Conservation (phyloP, 1,140 invertebrate genomes). For the Hypothenemus hampei region DNA sequence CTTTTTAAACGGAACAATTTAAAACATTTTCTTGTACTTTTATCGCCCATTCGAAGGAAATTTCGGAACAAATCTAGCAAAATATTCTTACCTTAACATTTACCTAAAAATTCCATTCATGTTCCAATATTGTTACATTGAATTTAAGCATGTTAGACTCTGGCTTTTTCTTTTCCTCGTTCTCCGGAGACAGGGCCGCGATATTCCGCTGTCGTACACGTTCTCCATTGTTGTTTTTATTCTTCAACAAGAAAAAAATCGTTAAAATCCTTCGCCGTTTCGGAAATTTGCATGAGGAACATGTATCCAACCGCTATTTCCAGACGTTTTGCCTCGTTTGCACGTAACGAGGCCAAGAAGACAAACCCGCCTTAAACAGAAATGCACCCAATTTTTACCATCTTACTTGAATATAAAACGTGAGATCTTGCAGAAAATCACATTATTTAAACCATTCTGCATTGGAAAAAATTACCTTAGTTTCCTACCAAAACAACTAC, state of each 20-base stretch:
- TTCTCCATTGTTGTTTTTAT: conserved; percentile 17
- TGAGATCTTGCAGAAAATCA: conserved; percentile 6
- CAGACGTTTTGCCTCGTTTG: conserved; percentile 12
- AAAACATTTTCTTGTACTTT: too few relatives aligned
- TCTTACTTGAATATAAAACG: conserved; percentile 19
- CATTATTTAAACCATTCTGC: too few relatives aligned
- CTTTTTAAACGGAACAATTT: too few relatives aligned
- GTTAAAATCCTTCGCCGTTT: conserved; percentile 13
- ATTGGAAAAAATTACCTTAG: too few relatives aligned
- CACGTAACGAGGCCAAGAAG: conserved; percentile 15
- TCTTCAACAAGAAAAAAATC: conserved; percentile 21
- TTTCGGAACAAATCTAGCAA: too few relatives aligned
- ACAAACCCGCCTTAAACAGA: conserved; percentile 5
- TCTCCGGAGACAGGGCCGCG: neutral
- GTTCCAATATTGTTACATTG: conserved; percentile 9
- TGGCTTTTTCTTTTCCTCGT: too few relatives aligned
- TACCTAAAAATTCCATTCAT: conserved; percentile 1
- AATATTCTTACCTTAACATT: too few relatives aligned
- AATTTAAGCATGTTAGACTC: conserved; percentile 14
- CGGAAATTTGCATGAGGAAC: conserved; percentile 17
- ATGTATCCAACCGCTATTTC: conserved; percentile 12
- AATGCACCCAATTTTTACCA: conserved; percentile 20
- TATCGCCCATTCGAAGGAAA: too few relatives aligned
- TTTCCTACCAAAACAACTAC: too few relatives aligned
- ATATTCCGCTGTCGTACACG: conserved; percentile 6